Evolutionary conservation across 2,888 invertebrate genomes (phyloP), one percentile per base, ranked within the genome.

Genomic region (Drosophila histrio): DNA sequence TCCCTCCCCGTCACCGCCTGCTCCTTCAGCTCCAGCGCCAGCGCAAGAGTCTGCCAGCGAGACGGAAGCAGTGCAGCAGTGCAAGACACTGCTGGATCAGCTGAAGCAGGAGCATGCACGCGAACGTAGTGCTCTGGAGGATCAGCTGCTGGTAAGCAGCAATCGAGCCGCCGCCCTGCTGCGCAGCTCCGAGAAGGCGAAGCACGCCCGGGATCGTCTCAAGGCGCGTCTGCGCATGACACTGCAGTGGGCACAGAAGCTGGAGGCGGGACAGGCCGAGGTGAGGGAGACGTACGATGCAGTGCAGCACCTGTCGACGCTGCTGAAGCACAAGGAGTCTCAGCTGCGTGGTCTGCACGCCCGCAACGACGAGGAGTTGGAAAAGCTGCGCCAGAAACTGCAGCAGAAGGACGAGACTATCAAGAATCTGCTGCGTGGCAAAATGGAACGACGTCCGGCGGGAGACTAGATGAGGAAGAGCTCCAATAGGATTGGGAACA

Each of bases 51-150:
- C 62, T 3, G 17, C 8, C 4, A 68, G 81, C 22, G 90, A 91
- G 2, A 60, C 80, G 11, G 94, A 94, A 30, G 94, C 94, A 2
- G 93, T 96, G 1, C 95, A 95, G 46, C 95, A 96, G 86, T 96
- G 96, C 79, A 95, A 95, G 89, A 92, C 94, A 57, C 93, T 96
- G 79, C 93, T 96, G 72, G 96, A 96, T 90, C 96, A 96, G 80
- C 89, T 96, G 2, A 96, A 96, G 87, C 92, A 92, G 28, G 95
- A 96, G 66, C 96, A 96, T 87, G 94, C 94, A 44, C 93, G 93
- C 75, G 96, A 96, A 17, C 87, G 87, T 9, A 36, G 50, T 0
- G 46, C 62, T 0, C 63, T 91, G 0, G 84, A 89, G 57, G 73
- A 75, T 0, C 75, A 89, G 13, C 58, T 87, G 2, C 77, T 82